Percentiles rank a stretch among this genome's conserved stretches.
These are phyloP conservation scores for Dufourea novaeangliae DNA, from an alignment of 1,140 invertebrate genomes.

Conservation along the genomic window DNA sequence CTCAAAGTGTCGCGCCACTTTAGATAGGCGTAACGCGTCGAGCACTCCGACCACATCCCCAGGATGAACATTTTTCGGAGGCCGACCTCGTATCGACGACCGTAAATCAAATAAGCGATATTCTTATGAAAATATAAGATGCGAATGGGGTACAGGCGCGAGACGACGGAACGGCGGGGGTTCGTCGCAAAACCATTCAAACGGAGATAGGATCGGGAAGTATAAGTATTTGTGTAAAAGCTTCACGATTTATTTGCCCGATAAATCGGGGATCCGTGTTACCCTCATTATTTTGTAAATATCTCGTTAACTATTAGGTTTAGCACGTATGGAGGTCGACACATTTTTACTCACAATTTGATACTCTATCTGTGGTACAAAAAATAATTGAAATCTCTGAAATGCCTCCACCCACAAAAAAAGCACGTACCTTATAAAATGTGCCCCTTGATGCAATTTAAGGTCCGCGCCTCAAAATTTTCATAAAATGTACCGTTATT, in stretches of 20 bases:
- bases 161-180: no score
- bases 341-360: not conserved
- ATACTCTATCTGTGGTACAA: no score
- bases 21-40: constrained; percentile 19
- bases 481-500: no score
- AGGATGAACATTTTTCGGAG: not conserved
- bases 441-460: no score
- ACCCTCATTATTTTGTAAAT: not conserved
- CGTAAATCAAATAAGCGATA: constrained; percentile 33
- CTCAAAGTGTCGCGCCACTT: constrained; percentile 5
- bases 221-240: not conserved
- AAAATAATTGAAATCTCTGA: no score
- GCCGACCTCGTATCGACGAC: not conserved
- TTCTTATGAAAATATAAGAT: constrained; percentile 13
- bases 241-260: constrained; percentile 8
- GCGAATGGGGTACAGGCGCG: not conserved
- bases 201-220: not conserved
- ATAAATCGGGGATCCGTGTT: not conserved
- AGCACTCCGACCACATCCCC: not conserved
- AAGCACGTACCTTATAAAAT: no score
- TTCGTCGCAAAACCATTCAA: not conserved
- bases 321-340: no score
- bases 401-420: no score
- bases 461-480: no score
- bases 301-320: no score